Base-by-base conservation (phyloP, 2,113 vertebrate species). In the Daphoenositta chrysoptera region DNA sequence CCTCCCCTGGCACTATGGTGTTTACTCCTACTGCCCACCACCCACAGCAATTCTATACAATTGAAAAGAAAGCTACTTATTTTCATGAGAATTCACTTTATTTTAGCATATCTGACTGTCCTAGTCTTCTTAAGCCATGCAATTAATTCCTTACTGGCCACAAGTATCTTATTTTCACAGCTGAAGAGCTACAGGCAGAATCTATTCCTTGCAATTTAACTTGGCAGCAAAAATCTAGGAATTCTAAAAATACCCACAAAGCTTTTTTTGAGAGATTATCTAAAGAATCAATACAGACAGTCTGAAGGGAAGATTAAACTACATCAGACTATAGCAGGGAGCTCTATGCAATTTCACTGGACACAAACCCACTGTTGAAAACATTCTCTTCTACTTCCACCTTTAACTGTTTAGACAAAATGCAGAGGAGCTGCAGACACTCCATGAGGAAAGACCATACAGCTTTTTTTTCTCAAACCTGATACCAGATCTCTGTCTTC, bases 291-390 rank as follows among this genome's bases (percentile, higher is more conserved):
- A 58, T 26, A 80, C 6, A 82, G 19, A n/a, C 7, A 82, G n/a
- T 19, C 26, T 83, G n/a, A 85, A 83, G 23, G 37, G n/a, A 87
- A 90, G 28, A 72, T 19, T 83, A 60, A 87, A 65, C n/a, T 87
- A 57, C 33, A 87, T 26, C 16, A 63, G 27, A n/a, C 13, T 69
- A 39, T 0, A 60, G 6, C 35, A 31, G 7, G 7, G 30, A 84
- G 35, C 27, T 68, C 30, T 76, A 8, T 4, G 40, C 40, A 71
- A 39, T 61, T 85, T 64, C 54, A 94, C 58, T 44, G 45, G 54
- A 87, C 21, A 68, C 35, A 88, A 30, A 78, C 7, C 18, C 27
- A 73, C 6, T 39, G 42, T 1, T 57, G 31, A 60, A 18, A 91
- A 91, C 14, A 72, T n/a, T 80, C 31, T 89, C 30, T 60, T n/a